These are phyloP conservation scores for Grus americana DNA, from an alignment of 2,113 vertebrate species.

Conservation along the genomic window DNA sequence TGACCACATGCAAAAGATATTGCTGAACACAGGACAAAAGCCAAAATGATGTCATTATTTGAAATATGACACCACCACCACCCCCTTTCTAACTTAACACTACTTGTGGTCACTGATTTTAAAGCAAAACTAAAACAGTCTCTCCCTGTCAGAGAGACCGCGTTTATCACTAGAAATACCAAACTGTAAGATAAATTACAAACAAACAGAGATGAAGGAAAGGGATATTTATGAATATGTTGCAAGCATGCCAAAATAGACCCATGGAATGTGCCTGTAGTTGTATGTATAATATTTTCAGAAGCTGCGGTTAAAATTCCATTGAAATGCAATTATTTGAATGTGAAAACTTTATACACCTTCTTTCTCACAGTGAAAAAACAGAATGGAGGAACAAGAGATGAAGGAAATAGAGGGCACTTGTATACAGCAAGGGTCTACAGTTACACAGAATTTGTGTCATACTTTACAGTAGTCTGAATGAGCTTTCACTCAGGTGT, in stretches of 20 bases:
- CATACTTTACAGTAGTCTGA: neutral
- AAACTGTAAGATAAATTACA: neutral
- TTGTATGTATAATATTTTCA: neutral
- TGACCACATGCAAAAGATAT: neutral
- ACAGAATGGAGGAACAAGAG: neutral
- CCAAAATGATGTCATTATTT: neutral
- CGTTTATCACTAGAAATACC: neutral
- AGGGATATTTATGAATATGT: neutral
- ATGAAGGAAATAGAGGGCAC: neutral
- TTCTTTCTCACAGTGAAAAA: neutral
- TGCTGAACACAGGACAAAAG: neutral
- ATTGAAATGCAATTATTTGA: neutral
- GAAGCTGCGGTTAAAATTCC: neutral
- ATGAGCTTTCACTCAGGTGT: neutral
- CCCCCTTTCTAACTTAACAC: neutral
- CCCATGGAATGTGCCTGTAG: neutral
- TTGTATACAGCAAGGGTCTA: neutral
- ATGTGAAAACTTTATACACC: neutral
- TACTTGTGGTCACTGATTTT: neutral
- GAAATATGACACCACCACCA: neutral
- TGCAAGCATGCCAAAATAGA: neutral
- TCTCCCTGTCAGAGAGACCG: neutral
- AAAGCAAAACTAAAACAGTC: neutral
- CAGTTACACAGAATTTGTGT: neutral
- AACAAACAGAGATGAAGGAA: neutral